Base-by-base conservation (phyloP, 2,797 vertebrate genomes). In the Aldrovandia affinis region DNA sequence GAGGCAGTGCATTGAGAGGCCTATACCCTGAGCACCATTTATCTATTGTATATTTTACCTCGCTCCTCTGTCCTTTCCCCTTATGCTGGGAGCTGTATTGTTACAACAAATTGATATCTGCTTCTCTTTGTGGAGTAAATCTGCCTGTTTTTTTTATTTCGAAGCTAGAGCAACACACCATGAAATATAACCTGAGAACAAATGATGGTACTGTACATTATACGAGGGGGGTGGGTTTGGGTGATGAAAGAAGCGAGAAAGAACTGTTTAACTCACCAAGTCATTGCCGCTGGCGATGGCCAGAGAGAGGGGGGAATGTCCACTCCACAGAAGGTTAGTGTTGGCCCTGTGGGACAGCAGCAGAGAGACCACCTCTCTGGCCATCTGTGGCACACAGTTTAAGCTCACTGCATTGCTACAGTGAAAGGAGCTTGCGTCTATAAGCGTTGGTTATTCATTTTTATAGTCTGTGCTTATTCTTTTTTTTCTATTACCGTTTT, bases 251-350 rank as follows among this genome's bases (percentile, higher is more conserved):
- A 77, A 20, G 15, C 25, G 15, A 47, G 42, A 28, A 25, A 20
- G 14, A 20, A 22, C 22, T 44, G 15, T 20, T 61, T 80, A 25
- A 61, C 95, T 91, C 89, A 98, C 97, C 95, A 95, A 88, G 81
- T 96, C 92, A 4, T 98, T 98, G 86, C 97, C 97, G 20, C 93
- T 96, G 75, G 96, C 94, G 28, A 98, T 96, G 57, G 97, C 95
- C 85, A 98, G 87, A 12, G 97, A 98, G 28, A 98, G 95, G 0
- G 97, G 95, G 3, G 97, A 98, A 91, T 98, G 97, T 70, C 97
- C 96, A 0, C 95, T 96, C 97, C 97, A 98, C 82, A 98, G 89
- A 18, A 92, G 78, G 86, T 95, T 93, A 78, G 94, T 94, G 42
- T 91, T 92, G 47, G 97, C 95, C 65, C 90, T 90, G 86, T 96